These are phyloP conservation scores for Argyrosomus japonicus DNA, from an alignment of 2,113 vertebrate genomes.

Conservation along the genomic window DNA sequence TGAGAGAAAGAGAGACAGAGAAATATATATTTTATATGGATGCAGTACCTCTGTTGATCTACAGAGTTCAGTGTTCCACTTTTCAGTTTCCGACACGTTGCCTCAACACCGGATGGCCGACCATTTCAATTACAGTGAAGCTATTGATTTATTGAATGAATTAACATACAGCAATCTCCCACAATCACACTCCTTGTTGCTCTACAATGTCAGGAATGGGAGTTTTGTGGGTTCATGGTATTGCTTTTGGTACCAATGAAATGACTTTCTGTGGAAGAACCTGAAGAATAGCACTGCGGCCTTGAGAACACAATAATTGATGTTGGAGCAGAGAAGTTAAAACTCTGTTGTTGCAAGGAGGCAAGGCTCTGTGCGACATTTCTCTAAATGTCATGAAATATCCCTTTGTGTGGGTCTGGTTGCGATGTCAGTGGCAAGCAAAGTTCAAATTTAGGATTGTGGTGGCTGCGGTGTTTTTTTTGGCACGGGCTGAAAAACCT, in stretches of 20 bases:
- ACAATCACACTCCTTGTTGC: slow-evolving; percentile 71
- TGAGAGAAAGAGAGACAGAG: slow-evolving; percentile 15
- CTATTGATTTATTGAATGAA: slow-evolving; percentile 81
- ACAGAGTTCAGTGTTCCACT: slow-evolving; percentile 82
- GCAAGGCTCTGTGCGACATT: slow-evolving; percentile 30
- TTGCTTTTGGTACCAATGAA: slow-evolving; percentile 52
- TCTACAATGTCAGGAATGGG: slow-evolving; percentile 50
- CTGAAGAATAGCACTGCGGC: slow-evolving; percentile 28
- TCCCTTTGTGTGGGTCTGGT: slow-evolving; percentile 53
- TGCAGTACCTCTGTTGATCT: slow-evolving; percentile 69
- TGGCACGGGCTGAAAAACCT: slow-evolving; percentile 54
- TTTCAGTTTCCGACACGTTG: slow-evolving; percentile 37
- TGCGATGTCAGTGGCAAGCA: slow-evolving; percentile 44
- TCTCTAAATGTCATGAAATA: slow-evolving; percentile 73
- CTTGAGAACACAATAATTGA: slow-evolving; percentile 62
- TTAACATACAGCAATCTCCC: slow-evolving; percentile 81
- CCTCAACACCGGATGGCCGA: slow-evolving; percentile 49
- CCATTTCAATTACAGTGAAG: slow-evolving; percentile 76
- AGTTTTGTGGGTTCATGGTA: slow-evolving; percentile 25
- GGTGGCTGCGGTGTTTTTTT: slow-evolving; percentile 34
- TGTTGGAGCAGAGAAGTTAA: slow-evolving; percentile 22
- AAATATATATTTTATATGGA: neutral
- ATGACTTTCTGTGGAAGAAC: slow-evolving; percentile 48
- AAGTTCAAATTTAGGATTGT: slow-evolving; percentile 67
- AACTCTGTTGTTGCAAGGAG: slow-evolving; percentile 19